Percentiles rank a stretch among this genome's conserved stretches.
phyloP scores from a whole-genome alignment of 2,888 invertebrate species.

The Eupithecia pulchellata region DNA sequence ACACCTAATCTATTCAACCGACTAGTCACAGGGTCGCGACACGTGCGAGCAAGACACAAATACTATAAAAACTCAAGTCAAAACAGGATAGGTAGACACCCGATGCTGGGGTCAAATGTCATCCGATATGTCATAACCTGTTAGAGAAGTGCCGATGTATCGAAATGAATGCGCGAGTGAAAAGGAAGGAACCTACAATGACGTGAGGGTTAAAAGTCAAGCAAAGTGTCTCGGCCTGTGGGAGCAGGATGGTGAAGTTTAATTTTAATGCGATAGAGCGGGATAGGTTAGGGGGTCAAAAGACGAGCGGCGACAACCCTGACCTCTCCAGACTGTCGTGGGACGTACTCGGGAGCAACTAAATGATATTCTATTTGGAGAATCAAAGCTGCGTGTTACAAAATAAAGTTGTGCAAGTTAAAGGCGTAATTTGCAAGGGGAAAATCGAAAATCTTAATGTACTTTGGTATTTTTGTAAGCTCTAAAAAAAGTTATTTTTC shows the following conservation, averaged over 20 bases:
- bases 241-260: constrained; percentile 58
- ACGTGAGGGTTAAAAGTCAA: constrained; percentile 84
- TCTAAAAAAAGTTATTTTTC: too few species aligned
- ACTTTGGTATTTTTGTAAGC: too few species aligned
- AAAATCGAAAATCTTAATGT: too few species aligned
- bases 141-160: constrained; percentile 70
- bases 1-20: constrained; percentile 85
- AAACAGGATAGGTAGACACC: constrained; percentile 65
- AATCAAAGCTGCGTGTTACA: too few species aligned
- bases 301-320: constrained; percentile 83
- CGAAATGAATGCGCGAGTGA: constrained; percentile 53
- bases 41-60: constrained; percentile 67
- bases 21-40: constrained; percentile 81
- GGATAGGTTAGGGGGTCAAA: constrained; percentile 76
- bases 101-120: constrained; percentile 81
- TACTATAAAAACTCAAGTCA: constrained; percentile 59
- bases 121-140: constrained; percentile 85
- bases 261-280: constrained; percentile 56
- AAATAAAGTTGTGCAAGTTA: too few species aligned
- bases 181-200: constrained; percentile 74
- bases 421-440: too few species aligned
- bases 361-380: constrained; percentile 32
- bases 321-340: constrained; percentile 75
- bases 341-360: constrained; percentile 68
- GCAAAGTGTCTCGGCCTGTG: constrained; percentile 82